phyloP scores from a whole-genome alignment of 2,888 invertebrate genomes.

The Lithophane semibrunnea region DNA sequence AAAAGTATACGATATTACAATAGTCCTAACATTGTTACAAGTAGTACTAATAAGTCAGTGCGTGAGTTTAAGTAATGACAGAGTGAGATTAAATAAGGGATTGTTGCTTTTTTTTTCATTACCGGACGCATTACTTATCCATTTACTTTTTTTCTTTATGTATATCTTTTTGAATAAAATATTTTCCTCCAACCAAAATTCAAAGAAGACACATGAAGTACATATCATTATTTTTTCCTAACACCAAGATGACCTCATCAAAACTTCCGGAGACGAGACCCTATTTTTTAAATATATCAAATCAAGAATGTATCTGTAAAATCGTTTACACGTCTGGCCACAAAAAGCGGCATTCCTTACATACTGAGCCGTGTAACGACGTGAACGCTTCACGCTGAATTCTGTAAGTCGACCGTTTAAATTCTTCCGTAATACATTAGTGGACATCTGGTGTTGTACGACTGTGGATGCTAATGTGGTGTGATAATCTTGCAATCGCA shows the following conservation, averaged over 20 bases:
- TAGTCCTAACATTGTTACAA: too few species aligned
- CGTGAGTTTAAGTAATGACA: too few species aligned
- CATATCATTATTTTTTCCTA: constrained; percentile 45
- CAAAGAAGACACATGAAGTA: constrained; percentile 5
- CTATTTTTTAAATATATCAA: constrained; percentile 74
- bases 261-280: constrained; percentile 49
- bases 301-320: constrained; percentile 80
- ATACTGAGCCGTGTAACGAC: constrained; percentile 79
- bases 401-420: constrained; percentile 78
- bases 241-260: constrained; percentile 46
- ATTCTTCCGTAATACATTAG: constrained; percentile 78
- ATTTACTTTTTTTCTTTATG: too few species aligned
- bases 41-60: too few species aligned
- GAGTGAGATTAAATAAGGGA: too few species aligned
- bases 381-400: constrained; percentile 83
- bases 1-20: too few species aligned
- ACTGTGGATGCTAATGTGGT: constrained; percentile 50
- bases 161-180: too few species aligned
- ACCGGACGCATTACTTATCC: background rate
- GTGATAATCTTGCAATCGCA: constrained; percentile 39
- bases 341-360: constrained; percentile 86
- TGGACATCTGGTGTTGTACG: constrained; percentile 56
- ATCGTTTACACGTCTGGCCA: constrained; percentile 75
- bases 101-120: background rate
- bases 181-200: background rate